A percentile compares a stretch with the other conserved stretches of the same genome.
phyloP scores from a whole-genome alignment of 1,140 invertebrate species.

The Augochlora pura region DNA sequence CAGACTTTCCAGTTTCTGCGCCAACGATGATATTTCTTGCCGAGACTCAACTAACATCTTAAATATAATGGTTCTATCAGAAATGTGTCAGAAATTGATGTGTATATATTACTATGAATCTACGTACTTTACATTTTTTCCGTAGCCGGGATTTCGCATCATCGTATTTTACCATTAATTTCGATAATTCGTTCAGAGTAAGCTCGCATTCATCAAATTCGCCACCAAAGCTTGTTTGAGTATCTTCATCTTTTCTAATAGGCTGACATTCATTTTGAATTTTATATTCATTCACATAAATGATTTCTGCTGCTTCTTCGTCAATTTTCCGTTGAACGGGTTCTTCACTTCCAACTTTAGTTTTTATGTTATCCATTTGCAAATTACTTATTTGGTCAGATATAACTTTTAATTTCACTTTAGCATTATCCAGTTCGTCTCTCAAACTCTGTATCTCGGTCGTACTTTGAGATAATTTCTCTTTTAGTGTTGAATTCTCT shows the following conservation, averaged over 20 bases:
- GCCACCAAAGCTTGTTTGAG: constrained; percentile 34
- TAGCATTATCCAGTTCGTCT: constrained; percentile 47
- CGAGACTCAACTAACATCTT: constrained; percentile 8
- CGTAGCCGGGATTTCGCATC: constrained; percentile 30
- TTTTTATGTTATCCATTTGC: not conserved
- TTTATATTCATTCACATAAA: not conserved
- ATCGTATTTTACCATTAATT: constrained; percentile 12
- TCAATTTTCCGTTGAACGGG: not conserved
- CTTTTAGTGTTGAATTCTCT: constrained; percentile 45
- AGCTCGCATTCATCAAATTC: not conserved
- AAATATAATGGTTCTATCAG: not conserved
- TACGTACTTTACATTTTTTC: constrained; percentile 35
- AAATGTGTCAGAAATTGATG: not conserved
- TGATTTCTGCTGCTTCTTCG: constrained; percentile 11
- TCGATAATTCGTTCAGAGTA: constrained; percentile 12
- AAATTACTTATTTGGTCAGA: constrained; percentile 43
- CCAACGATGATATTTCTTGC: not conserved
- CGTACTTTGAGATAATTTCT: constrained; percentile 52
- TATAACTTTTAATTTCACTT: constrained; percentile 49
- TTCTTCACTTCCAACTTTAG: not conserved
- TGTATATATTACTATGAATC: not conserved
- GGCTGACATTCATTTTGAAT: constrained; percentile 24
- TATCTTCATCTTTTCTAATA: constrained; percentile 32
- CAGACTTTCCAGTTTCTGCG: constrained; percentile 19
- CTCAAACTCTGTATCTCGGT: constrained; percentile 57